Conservation (phyloP, 2,888 invertebrate genomes). For the Eristalis arbustorum region DNA sequence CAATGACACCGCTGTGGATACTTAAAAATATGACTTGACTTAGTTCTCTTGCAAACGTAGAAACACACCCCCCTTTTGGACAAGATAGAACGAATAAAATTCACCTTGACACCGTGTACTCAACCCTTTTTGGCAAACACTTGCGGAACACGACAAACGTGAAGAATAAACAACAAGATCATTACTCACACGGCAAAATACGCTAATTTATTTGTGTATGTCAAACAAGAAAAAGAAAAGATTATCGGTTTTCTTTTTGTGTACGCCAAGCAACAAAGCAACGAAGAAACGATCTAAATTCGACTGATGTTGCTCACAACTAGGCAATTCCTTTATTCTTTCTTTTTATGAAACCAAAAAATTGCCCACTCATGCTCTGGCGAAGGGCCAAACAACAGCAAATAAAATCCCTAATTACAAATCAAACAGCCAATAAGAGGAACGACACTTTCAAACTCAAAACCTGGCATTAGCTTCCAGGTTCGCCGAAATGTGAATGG, state of each 20-base stretch:
- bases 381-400: conserved; percentile 13
- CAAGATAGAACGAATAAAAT: conserved; percentile 11
- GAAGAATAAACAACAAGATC: conserved; percentile 6
- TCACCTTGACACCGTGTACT: conserved; percentile 43
- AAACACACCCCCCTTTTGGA: conserved; percentile 47
- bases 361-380: conserved; percentile 38
- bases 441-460: background rate
- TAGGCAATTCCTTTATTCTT: conserved; percentile 10
- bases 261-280: background rate
- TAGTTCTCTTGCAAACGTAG: background rate
- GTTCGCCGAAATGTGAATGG: background rate
- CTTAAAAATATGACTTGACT: background rate
- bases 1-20: background rate
- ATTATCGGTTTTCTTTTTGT: background rate
- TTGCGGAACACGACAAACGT: background rate
- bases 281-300: background rate
- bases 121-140: conserved; percentile 47
- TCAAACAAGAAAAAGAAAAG: background rate
- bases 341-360: conserved; percentile 24
- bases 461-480: too few relatives aligned
- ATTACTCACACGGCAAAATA: conserved; percentile 15
- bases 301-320: background rate
- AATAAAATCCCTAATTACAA: conserved; percentile 25
- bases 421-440: conserved; percentile 32
- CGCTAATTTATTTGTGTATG: conserved; percentile 22